Conservation (phyloP, 2,113 vertebrate species). For the Climacteris rufus region DNA sequence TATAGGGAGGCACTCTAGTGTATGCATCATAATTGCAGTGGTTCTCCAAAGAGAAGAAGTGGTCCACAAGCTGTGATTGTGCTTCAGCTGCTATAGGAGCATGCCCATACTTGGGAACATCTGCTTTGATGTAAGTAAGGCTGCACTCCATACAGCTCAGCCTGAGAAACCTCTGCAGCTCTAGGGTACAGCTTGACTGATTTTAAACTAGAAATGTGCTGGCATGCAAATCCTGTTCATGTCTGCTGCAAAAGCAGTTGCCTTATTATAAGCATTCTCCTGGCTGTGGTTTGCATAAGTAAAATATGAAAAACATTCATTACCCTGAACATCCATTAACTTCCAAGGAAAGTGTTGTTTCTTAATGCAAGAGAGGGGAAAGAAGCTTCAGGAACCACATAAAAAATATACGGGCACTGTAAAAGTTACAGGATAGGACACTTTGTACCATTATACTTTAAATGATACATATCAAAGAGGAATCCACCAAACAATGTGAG, state of each 20-base stretch:
- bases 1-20: neutral
- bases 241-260: neutral
- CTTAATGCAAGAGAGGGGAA: neutral
- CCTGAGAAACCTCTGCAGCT: neutral
- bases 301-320: conserved; percentile 25
- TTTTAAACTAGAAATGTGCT: neutral
- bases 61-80: neutral
- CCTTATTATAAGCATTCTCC: conserved; percentile 1
- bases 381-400: neutral
- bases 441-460: neutral
- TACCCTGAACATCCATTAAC: neutral
- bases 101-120: neutral
- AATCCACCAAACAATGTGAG: neutral
- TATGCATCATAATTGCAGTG: too few relatives aligned
- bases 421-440: neutral
- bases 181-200: neutral
- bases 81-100: neutral
- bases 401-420: neutral
- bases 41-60: neutral
- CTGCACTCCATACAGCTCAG: neutral
- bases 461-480: neutral
- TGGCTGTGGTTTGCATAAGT: conserved; percentile 12
- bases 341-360: neutral
- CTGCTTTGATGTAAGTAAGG: neutral
- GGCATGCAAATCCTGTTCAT: neutral